phyloP scores from a whole-genome alignment of 2,888 invertebrate genomes.

The Colletes collaris region DNA sequence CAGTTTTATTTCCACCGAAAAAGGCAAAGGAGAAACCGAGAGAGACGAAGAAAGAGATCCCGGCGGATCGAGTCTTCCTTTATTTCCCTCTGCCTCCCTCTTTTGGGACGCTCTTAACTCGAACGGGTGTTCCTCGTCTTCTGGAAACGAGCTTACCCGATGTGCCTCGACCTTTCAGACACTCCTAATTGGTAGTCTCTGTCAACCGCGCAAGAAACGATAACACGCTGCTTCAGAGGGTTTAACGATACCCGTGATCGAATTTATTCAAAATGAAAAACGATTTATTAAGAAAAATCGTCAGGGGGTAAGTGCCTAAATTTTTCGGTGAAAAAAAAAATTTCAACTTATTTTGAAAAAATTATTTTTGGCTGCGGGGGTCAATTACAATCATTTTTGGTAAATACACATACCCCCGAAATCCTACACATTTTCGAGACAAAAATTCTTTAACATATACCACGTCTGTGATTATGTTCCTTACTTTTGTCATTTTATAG shows the following conservation, averaged over 20 bases:
- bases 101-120: conserved; percentile 27
- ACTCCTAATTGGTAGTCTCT: conserved; percentile 57
- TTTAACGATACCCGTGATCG: conserved; percentile 21
- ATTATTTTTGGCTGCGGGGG: too few relatives aligned
- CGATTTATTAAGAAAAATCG: too few relatives aligned
- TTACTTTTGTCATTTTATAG: too few relatives aligned
- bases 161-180: conserved; percentile 34
- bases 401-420: too few relatives aligned
- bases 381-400: too few relatives aligned
- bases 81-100: conserved; percentile 37
- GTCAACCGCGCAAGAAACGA: conserved; percentile 35
- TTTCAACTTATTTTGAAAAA: too few relatives aligned
- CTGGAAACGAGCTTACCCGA: conserved; percentile 53
- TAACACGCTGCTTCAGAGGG: conserved; percentile 32
- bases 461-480: too few relatives aligned
- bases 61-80: conserved; percentile 45
- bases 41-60: conserved; percentile 42
- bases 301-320: too few relatives aligned
- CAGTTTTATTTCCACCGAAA: conserved; percentile 78
- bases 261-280: too few relatives aligned
- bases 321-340: too few relatives aligned
- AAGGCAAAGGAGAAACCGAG: conserved; percentile 52
- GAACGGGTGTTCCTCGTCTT: conserved; percentile 10
- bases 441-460: too few relatives aligned
- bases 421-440: too few relatives aligned